Conservation (phyloP, 2,888 invertebrate species). For the Brachycybe producta region DNA sequence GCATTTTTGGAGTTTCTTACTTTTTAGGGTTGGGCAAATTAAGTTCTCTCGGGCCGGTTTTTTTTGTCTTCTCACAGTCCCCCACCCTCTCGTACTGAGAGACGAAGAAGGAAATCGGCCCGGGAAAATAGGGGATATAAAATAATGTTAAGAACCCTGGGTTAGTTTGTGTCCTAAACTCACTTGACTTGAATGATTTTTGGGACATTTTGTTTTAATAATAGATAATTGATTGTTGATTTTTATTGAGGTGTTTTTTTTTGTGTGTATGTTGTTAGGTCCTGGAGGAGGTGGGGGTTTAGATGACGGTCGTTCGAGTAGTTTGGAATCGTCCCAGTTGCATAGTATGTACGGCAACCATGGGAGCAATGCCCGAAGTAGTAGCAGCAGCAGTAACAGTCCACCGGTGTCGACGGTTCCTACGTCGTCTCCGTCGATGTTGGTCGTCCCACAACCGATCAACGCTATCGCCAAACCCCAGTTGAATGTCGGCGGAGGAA, state of each 20-base stretch:
- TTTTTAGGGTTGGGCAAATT: too few relatives aligned
- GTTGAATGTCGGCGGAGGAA: constrained; percentile 36
- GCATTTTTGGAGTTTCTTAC: too few relatives aligned
- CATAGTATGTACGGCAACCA: constrained; percentile 25
- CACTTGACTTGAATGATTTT: too few relatives aligned
- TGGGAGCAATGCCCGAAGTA: constrained; percentile 21
- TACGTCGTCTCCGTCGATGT: constrained; percentile 43
- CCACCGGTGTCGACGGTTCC: constrained; percentile 40
- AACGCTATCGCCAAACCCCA: constrained; percentile 47
- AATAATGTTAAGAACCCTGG: too few relatives aligned
- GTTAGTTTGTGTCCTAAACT: too few relatives aligned
- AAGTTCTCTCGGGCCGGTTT: too few relatives aligned
- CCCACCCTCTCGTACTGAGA: too few relatives aligned
- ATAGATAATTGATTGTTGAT: neutral
- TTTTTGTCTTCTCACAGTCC: too few relatives aligned
- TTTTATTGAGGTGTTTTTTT: constrained; percentile 1
- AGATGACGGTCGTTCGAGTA: constrained; percentile 24
- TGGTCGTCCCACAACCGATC: constrained; percentile 80
- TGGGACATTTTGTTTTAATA: too few relatives aligned
- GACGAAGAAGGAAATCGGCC: too few relatives aligned
- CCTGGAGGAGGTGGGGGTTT: constrained; percentile 22
- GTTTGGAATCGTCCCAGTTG: constrained; percentile 25
- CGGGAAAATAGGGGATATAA: too few relatives aligned
- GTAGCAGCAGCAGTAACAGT: constrained; percentile 34
- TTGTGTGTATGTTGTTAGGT: constrained; percentile 14